Percentiles rank a stretch among this genome's conserved stretches.
These are phyloP conservation scores for Oreohelix idahoensis DNA, from an alignment of 1,140 invertebrate species.

Conservation along the genomic window DNA sequence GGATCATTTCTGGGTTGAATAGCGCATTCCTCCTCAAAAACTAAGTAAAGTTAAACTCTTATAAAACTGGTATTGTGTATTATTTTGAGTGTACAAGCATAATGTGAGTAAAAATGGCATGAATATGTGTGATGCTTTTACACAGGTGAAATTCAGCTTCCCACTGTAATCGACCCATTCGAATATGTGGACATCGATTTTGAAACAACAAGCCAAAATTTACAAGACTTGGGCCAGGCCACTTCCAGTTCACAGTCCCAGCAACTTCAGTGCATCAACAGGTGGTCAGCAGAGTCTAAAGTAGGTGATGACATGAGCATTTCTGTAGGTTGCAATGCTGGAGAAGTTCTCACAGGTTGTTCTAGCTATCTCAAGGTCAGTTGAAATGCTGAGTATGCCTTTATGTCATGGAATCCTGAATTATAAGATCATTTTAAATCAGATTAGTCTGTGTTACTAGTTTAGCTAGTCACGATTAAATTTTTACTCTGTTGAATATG, in stretches of 20 bases:
- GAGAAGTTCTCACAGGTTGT: conserved; percentile 10
- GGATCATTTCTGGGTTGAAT: too few species aligned
- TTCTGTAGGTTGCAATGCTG: not conserved
- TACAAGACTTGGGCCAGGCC: not conserved
- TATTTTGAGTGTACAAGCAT: too few species aligned
- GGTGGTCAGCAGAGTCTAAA: not conserved
- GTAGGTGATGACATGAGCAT: not conserved
- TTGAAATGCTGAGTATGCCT: not conserved
- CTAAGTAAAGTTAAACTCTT: too few species aligned
- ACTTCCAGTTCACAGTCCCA: not conserved
- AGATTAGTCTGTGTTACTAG: too few species aligned
- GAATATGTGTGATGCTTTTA: not conserved
- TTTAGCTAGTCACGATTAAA: too few species aligned
- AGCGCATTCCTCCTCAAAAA: too few species aligned
- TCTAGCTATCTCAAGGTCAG: conserved; percentile 3
- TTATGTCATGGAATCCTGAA: too few species aligned
- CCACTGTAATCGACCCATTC: not conserved
- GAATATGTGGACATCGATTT: not conserved
- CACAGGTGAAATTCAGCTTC: not conserved
- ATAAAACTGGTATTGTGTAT: too few species aligned
- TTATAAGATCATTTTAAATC: too few species aligned
- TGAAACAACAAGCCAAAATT: not conserved
- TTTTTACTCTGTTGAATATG: too few species aligned
- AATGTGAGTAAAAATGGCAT: too few species aligned
- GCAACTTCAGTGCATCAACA: not conserved